Evolutionary conservation across 1,140 invertebrate species (phyloP).

Genomic region (Drosophila bifasciata): DNA sequence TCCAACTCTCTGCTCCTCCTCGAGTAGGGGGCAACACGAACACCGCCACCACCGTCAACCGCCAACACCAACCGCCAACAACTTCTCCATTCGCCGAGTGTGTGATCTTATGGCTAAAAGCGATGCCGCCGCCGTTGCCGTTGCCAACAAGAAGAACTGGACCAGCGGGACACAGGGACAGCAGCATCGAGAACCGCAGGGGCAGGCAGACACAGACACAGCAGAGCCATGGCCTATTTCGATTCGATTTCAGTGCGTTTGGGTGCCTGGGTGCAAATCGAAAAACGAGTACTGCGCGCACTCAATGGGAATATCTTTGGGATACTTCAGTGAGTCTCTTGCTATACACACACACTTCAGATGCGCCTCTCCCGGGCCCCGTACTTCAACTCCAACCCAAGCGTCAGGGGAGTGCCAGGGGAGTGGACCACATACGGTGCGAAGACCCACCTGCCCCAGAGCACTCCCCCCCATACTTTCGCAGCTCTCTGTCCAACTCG

Average conservation of each 20-base stretch:
- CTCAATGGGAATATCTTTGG: constrained; percentile 20
- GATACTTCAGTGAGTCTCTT: background rate
- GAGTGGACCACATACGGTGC: constrained; percentile 55
- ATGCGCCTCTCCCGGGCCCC: no score
- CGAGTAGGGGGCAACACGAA: no score
- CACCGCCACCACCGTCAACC: constrained; percentile 1
- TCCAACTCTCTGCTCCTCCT: no score
- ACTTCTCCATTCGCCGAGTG: background rate
- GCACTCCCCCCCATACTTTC: background rate
- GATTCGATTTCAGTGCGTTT: constrained; percentile 22
- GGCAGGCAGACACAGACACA: background rate
- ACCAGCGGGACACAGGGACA: constrained; percentile 12
- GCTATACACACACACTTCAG: no score
- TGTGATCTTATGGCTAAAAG: constrained; percentile 19
- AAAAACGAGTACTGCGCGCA: constrained; percentile 12
- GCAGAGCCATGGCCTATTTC: constrained; percentile 51
- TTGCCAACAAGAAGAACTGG: constrained; percentile 34
- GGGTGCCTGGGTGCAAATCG: constrained; percentile 25
- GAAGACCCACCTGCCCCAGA: constrained; percentile 39
- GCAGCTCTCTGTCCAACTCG: no score
- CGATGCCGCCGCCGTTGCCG: constrained; percentile 35
- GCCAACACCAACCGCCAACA: background rate
- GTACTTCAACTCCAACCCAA: no score
- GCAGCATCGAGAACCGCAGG: constrained; percentile 26
- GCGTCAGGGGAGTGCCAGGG: no score